Evolutionary conservation across 2,797 vertebrate species (phyloP), one percentile per base, ranked within the genome.

Genomic region (Periophthalmus magnuspinnatus): DNA sequence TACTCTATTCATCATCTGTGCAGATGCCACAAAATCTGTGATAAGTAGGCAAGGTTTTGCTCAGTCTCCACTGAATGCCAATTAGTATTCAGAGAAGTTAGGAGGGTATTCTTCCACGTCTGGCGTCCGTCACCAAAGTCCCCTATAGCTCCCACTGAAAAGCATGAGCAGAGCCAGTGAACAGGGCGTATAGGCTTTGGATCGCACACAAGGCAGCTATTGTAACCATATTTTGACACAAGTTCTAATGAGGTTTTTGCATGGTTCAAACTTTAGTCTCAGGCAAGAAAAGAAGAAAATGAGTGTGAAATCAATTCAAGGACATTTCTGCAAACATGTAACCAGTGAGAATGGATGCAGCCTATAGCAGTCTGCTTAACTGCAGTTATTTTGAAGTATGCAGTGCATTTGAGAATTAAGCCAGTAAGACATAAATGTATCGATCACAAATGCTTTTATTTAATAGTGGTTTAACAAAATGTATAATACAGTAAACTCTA

Each of bases 381-480:
- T 41, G 11, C 38, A 41, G 38, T 41, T 13, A 45, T 50, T 19
- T 50, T 50, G 48, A 50, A 1, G 16, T 50, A 7, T 50, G 48
- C 17, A n/a, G 48, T 50, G 48, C 19, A 17, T 50, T 50, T 50
- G 19, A 50, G 48, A 50, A 19, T n/a, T 1, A 50, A 50, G 19
- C 17, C 19, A 52, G 5, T 55, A 21, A 55, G 21, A 55, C 21
- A 22, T 4, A 54, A 21, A 55, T 55, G 34, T 76, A 86, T 83
- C 62, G 81, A 88, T 84, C 80, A 87, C 82, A 91, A 90, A 91
- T 79, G 65, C 56, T 70, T 94, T 94, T 93, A 93, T 90, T 93
- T 72, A 83, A 45, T 69, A 72, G 81, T 78, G 59, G 81, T 81
- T 88, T 80, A 86, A 88, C 82, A 88, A 92, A 93, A 91, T 82